Conservation (phyloP, 64 coral and sea anemone genomes). For the Pocillopora damicornis region DNA sequence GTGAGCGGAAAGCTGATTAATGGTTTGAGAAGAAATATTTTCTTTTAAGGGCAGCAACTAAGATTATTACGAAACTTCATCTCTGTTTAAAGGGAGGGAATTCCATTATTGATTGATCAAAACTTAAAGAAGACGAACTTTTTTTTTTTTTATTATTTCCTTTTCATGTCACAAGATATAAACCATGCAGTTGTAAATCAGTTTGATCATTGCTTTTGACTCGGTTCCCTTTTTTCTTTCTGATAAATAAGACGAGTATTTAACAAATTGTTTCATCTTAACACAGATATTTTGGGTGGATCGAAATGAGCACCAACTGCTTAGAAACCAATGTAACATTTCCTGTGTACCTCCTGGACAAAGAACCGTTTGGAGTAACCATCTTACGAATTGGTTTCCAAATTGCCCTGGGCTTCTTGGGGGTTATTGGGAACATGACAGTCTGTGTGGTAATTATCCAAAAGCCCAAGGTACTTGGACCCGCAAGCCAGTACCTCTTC, state of each 20-base stretch:
- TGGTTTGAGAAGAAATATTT: too few relatives aligned
- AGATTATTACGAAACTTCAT: too few relatives aligned
- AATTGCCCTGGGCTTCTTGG: conserved; percentile 36
- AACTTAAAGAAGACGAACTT: too few relatives aligned
- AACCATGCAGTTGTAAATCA: too few relatives aligned
- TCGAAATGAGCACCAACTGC: conserved; percentile 1
- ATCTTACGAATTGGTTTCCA: conserved; percentile 23
- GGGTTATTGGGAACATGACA: conserved; percentile 34
- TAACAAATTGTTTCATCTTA: neutral
- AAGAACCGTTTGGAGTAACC: conserved; percentile 14
- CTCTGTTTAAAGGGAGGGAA: too few relatives aligned
- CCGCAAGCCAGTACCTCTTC: conserved; percentile 24
- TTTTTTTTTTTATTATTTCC: too few relatives aligned
- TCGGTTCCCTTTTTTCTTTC: too few relatives aligned
- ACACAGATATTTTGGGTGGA: neutral
- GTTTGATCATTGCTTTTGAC: too few relatives aligned
- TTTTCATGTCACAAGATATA: too few relatives aligned
- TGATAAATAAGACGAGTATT: neutral
- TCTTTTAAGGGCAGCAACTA: too few relatives aligned
- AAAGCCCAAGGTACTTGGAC: conserved; percentile 27
- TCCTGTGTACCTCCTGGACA: neutral
- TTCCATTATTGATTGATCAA: too few relatives aligned
- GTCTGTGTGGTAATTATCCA: conserved; percentile 36
- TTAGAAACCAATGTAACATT: neutral
- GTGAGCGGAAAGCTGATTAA: too few relatives aligned